Evolutionary conservation across 2,113 vertebrate genomes (phyloP).

Genomic region (Condylura cristata): DNA sequence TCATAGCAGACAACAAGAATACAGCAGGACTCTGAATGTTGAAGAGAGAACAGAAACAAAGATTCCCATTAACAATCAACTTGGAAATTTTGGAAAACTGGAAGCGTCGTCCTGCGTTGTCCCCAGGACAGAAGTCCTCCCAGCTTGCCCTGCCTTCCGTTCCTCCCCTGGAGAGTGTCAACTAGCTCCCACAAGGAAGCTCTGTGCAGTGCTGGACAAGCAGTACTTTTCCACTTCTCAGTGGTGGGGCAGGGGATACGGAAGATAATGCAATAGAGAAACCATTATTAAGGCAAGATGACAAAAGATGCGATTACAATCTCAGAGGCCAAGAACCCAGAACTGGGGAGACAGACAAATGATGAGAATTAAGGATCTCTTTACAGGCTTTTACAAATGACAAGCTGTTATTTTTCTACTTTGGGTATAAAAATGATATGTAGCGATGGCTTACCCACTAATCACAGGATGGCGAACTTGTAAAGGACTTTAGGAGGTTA

Average conservation of each 20-base stretch:
- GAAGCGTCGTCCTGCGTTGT: not conserved
- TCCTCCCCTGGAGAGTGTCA: not conserved
- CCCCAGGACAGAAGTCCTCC: conserved; percentile 12
- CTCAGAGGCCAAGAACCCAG: conserved; percentile 65
- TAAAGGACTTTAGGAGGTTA: conserved; percentile 25
- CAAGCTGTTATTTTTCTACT: conserved; percentile 65
- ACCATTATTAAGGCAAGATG: conserved; percentile 50
- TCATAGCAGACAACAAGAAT: not conserved
- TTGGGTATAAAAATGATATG: not conserved
- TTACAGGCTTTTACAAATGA: conserved; percentile 19
- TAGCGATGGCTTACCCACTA: not conserved
- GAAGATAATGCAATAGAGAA: conserved; percentile 70
- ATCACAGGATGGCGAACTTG: not conserved
- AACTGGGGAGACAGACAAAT: conserved; percentile 65
- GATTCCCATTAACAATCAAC: conserved; percentile 4
- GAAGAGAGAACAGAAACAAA: conserved; percentile 12
- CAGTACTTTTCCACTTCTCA: conserved; percentile 77
- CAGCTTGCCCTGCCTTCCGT: not conserved
- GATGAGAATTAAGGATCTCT: conserved; percentile 60
- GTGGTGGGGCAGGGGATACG: conserved; percentile 46
- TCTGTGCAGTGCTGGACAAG: not conserved
- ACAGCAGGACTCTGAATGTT: conserved; percentile 11
- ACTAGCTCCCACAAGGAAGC: conserved; percentile 20
- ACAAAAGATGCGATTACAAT: conserved; percentile 69
- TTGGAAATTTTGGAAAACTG: not conserved